Conservation (phyloP, 2,797 vertebrate genomes). For the Hypotaenidia philippensis region DNA sequence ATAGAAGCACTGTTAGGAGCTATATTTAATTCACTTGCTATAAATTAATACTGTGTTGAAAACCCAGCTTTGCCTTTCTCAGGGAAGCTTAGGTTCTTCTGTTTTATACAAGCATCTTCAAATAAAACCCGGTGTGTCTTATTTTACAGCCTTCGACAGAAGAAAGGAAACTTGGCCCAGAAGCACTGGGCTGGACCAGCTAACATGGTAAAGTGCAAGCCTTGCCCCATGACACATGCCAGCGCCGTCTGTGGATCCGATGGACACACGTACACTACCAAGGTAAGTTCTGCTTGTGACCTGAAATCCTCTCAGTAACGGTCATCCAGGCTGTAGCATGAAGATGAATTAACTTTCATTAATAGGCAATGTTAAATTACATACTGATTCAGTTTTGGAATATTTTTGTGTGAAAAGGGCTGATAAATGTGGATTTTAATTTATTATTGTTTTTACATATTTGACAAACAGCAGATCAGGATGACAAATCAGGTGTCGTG, state of each 20-base stretch:
- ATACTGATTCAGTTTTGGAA: accelerated
- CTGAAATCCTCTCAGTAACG: accelerated
- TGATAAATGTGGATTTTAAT: neutral
- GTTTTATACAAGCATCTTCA: neutral
- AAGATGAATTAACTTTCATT: accelerated
- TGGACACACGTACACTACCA: slow-evolving; percentile 87
- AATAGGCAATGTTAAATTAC: accelerated
- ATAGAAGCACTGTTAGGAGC: neutral
- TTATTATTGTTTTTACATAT: neutral
- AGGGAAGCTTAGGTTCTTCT: neutral
- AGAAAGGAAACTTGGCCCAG: slow-evolving; percentile 86
- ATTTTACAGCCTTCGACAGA: slow-evolving; percentile 84
- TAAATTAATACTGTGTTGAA: neutral
- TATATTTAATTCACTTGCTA: neutral
- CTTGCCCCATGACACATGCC: slow-evolving; percentile 80
- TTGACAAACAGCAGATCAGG: neutral
- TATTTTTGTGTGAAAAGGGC: neutral
- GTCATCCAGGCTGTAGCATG: accelerated
- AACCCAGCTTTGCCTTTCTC: neutral
- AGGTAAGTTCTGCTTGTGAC: slow-evolving; percentile 72
- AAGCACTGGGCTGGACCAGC: slow-evolving; percentile 86
- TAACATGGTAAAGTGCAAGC: slow-evolving; percentile 87
- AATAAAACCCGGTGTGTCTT: neutral
- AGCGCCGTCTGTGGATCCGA: slow-evolving; percentile 91
- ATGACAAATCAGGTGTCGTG: neutral